Conservation (phyloP, 2,113 vertebrate genomes). For the Ranitomeya variabilis region DNA sequence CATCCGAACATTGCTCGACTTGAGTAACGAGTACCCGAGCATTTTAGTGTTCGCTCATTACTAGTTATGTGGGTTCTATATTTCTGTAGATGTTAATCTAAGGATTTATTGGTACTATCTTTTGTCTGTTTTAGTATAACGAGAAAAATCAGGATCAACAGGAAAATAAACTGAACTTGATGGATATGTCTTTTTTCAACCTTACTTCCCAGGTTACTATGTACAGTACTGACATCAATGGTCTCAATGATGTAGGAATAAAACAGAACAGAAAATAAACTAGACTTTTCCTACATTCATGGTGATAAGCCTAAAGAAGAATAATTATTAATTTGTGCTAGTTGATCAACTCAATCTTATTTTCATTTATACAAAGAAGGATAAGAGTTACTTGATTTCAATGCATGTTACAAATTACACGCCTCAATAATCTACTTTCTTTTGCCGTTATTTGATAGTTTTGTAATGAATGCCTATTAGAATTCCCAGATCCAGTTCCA, state of each 20-base stretch:
- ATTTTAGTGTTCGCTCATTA: too few relatives aligned
- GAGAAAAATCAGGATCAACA: too few relatives aligned
- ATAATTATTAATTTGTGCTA: not conserved
- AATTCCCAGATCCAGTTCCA: not conserved
- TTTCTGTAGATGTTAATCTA: too few relatives aligned
- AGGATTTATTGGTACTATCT: too few relatives aligned
- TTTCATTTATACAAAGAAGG: conserved; percentile 2
- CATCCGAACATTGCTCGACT: too few relatives aligned
- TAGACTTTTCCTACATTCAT: not conserved
- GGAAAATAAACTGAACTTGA: too few relatives aligned
- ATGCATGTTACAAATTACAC: not conserved
- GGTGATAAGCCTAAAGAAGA: not conserved
- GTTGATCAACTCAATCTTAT: not conserved
- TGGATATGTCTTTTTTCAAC: not conserved
- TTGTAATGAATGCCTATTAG: conserved; percentile 41
- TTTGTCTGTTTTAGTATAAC: too few relatives aligned
- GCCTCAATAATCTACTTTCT: conserved; percentile 37
- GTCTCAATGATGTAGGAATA: not conserved
- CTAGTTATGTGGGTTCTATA: too few relatives aligned
- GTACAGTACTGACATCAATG: not conserved
- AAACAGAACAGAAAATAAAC: not conserved
- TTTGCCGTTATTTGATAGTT: conserved; percentile 18
- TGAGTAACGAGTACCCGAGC: too few relatives aligned
- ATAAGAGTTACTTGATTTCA: not conserved
- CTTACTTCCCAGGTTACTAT: not conserved